Evolutionary conservation across 2,797 vertebrate species (phyloP).

Genomic region (Malacoraja senta): DNA sequence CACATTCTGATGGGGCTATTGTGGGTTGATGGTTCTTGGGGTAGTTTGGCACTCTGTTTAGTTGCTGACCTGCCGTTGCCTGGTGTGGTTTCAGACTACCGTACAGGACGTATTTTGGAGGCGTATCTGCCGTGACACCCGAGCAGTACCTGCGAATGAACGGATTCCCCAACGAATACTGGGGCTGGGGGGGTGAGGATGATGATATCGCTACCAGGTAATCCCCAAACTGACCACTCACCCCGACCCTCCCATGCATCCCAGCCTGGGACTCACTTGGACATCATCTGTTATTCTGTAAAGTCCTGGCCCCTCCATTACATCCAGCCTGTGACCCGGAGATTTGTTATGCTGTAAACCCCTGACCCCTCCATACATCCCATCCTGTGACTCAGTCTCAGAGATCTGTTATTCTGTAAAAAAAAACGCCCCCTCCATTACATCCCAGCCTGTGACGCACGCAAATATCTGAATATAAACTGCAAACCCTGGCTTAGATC

Average conservation of each 20-base stretch:
- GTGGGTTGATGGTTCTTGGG: too few species aligned
- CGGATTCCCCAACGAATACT: constrained; percentile 22
- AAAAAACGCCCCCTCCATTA: too few species aligned
- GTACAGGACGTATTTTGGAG: background rate
- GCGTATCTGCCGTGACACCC: constrained; percentile 14
- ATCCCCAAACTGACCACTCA: background rate
- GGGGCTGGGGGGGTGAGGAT: constrained; percentile 27
- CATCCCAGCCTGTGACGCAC: too few species aligned
- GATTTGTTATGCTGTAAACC: constrained; percentile 15
- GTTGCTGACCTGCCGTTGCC: too few species aligned
- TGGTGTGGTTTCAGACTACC: background rate
- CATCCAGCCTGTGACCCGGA: background rate
- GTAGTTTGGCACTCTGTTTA: too few species aligned
- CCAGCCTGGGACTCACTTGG: background rate
- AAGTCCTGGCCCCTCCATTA: background rate
- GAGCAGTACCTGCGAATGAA: background rate
- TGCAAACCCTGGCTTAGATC: background rate
- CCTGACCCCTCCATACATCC: background rate
- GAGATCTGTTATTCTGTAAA: background rate
- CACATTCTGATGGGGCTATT: too few species aligned
- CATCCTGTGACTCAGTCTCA: background rate
- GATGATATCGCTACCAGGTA: constrained; percentile 25
- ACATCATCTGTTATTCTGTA: background rate
- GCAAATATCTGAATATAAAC: background rate
- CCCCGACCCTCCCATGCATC: background rate